phyloP scores from a whole-genome alignment of 1,140 invertebrate genomes.

The Caenorhabditis inopinata region DNA sequence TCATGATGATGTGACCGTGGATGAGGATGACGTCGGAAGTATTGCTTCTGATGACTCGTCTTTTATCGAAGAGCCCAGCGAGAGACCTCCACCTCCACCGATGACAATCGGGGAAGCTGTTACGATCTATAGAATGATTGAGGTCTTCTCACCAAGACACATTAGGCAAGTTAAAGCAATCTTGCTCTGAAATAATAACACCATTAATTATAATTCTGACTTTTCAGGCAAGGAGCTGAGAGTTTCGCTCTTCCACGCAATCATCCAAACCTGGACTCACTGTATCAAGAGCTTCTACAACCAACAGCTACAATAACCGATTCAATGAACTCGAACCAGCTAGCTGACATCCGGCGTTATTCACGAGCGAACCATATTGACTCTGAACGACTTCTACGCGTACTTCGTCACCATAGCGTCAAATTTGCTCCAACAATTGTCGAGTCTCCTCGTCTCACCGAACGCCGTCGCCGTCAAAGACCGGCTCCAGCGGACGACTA shows the following conservation, averaged over 20 bases:
- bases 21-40: neutral
- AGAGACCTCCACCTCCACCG: neutral
- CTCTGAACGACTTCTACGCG: neutral
- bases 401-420: neutral
- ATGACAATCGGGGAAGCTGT: neutral
- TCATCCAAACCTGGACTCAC: neutral
- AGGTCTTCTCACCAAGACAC: neutral
- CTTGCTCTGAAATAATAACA: too few species aligned
- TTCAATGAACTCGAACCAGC: neutral
- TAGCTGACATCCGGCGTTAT: neutral
- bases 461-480: neutral
- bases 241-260: neutral
- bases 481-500: neutral
- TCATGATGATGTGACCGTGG: neutral
- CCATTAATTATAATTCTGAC: too few species aligned
- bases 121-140: neutral
- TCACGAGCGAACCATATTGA: neutral
- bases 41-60: neutral
- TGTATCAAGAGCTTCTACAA: neutral
- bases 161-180: neutral
- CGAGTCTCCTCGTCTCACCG: neutral
- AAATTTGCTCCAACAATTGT: neutral
- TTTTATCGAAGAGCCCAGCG: neutral
- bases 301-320: neutral
- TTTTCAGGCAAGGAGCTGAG: neutral